Evolutionary conservation across 2,888 invertebrate genomes (phyloP), one percentile per base, ranked within the genome.

Genomic region (Congeria kusceri): DNA sequence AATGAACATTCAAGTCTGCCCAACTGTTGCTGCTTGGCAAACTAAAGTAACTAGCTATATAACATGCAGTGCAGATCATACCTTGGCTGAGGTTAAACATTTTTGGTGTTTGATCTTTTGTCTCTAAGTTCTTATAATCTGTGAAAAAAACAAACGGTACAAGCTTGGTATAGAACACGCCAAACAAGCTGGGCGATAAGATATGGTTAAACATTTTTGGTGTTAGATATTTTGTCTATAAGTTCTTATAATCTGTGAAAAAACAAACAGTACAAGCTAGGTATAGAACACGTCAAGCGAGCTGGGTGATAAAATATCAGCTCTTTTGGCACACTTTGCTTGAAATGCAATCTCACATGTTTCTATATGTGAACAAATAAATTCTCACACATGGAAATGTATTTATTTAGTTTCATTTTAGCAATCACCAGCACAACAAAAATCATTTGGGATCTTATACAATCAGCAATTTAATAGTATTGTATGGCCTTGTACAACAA

Each of bases 81-180:
- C 72, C 78, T 76, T 75, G 58, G 57, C 72, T 78, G 49, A 82
- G 57, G 25, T 82, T 57, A 69, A 82, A 82, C 32, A 78, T 82
- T 66, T 82, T 82, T 46, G 82, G 82, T 1, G 82, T 76, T 39
- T 75, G 44, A 66, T 82, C 75, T 63, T 76, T 78, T 32, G 62
- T 73, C 64, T 76, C 72, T n/a, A 73, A 44, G 25, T 57, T 68
- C 28, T 72, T 78, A 9, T 75, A 61, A 61, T 81, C 82, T 82
- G 73, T 49, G 62, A 70, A 49, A 65, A 27, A 56, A 20, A 56
- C 56, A 20, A 56, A 56, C 56, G n/a, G 56, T n/a, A 56, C 56
- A 56, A 56, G 25, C 56, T 25, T 15, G 18, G 9, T 56, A 5
- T 56, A 25, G 25, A 25, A 56, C 23, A 25, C 25, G n/a, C 11